Conservation (phyloP, 2,797 vertebrate genomes). For the Micrastur ruficollis region DNA sequence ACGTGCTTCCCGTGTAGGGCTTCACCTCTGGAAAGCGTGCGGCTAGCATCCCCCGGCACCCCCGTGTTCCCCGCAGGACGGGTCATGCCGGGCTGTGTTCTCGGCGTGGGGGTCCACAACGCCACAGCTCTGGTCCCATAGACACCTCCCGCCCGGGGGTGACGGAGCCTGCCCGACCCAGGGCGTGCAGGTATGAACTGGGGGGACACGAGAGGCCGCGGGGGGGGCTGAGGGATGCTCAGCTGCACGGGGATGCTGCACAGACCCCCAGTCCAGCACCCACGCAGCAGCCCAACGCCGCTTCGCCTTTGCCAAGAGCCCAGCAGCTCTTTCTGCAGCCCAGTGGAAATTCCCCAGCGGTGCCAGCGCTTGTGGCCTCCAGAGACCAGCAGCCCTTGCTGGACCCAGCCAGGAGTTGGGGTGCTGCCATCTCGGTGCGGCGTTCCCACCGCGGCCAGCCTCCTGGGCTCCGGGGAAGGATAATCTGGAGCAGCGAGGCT, state of each 20-base stretch:
- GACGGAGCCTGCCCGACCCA: not conserved
- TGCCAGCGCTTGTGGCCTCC: not conserved
- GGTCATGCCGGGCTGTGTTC: accelerated
- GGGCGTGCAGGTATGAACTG: accelerated
- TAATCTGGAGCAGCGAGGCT: accelerated
- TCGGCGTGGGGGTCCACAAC: accelerated
- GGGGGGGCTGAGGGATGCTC: not conserved
- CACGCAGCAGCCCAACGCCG: accelerated
- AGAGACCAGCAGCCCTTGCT: not conserved
- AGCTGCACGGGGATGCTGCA: accelerated
- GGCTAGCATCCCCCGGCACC: accelerated
- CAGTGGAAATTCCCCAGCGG: constrained; percentile 27
- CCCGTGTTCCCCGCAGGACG: accelerated
- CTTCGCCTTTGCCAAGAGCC: not conserved
- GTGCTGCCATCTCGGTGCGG: not conserved
- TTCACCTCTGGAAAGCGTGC: accelerated
- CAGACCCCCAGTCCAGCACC: accelerated
- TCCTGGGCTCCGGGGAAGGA: not conserved
- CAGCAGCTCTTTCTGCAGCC: not conserved
- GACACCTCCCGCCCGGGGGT: accelerated
- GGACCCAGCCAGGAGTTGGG: not conserved
- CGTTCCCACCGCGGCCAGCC: accelerated
- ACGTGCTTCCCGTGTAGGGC: accelerated
- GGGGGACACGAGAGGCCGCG: accelerated
- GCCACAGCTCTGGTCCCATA: accelerated